phyloP scores from a whole-genome alignment of 2,888 invertebrate species.

The Adelognathus sp. region DNA sequence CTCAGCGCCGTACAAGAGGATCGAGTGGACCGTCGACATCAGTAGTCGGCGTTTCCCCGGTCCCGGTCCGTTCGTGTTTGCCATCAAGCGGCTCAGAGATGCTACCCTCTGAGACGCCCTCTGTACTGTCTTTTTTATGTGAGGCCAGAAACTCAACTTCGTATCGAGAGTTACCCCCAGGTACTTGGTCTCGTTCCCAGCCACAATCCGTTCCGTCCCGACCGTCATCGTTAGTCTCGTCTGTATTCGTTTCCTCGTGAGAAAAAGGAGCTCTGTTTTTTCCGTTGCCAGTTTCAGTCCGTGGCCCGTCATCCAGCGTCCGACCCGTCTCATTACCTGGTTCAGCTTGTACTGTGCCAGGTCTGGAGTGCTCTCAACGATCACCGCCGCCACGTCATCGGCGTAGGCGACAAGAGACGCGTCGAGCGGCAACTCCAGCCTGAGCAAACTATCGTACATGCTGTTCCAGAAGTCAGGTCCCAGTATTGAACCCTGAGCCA shows the following conservation, averaged over 20 bases:
- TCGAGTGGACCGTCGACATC: conserved; percentile 53
- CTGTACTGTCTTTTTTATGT: conserved; percentile 17
- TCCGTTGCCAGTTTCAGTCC: conserved; percentile 49
- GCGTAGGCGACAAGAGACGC: conserved; percentile 1
- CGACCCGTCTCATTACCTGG: conserved; percentile 33
- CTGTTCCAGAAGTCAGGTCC: neutral
- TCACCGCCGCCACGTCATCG: conserved; percentile 22
- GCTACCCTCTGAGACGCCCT: conserved; percentile 53
- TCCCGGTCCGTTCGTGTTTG: conserved; percentile 57
- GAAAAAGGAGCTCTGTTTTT: conserved; percentile 57
- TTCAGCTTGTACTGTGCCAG: conserved; percentile 33
- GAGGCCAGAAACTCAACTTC: too few relatives aligned
- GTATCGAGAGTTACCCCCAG: conserved; percentile 61
- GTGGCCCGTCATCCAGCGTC: conserved; percentile 24
- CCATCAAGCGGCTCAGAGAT: conserved; percentile 61
- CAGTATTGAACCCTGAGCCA: neutral
- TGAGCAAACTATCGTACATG: neutral
- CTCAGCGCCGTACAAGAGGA: conserved; percentile 61
- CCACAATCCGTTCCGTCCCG: conserved; percentile 20
- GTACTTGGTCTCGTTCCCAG: conserved; percentile 57
- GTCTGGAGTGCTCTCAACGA: conserved; percentile 11
- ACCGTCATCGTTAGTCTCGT: conserved; percentile 49
- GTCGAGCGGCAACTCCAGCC: neutral
- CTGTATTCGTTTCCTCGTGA: conserved; percentile 55
- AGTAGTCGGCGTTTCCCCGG: conserved; percentile 36